A percentile compares a stretch with the other conserved stretches of the same genome.
Evolutionary conservation across 1,140 invertebrate species (phyloP).

Genomic region (Caenorhabditis tropicalis): DNA sequence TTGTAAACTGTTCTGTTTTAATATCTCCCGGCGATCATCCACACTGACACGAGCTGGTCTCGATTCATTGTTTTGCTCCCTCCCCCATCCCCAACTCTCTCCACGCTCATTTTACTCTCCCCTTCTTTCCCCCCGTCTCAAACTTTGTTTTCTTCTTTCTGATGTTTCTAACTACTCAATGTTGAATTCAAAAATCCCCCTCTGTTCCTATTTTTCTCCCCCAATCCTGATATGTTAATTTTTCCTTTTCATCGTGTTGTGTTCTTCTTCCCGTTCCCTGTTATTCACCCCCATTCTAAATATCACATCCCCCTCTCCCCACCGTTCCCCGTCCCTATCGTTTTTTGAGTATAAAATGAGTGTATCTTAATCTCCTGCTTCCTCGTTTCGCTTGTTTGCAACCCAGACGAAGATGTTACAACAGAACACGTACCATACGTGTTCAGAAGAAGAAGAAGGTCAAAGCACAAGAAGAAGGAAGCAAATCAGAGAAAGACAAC

Average conservation of each 20-base stretch:
- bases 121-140: not conserved
- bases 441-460: not conserved
- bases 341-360: conserved; percentile 21
- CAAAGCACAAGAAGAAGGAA: not conserved
- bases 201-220: not conserved
- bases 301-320: not conserved
- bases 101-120: not conserved
- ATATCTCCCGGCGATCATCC: not conserved
- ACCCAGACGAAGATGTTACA: not conserved
- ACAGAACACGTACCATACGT: not conserved
- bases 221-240: too few relatives aligned
- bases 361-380: not conserved
- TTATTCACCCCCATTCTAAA: not conserved
- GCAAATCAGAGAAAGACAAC: not conserved
- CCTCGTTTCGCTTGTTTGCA: not conserved
- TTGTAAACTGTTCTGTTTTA: not conserved
- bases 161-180: not conserved
- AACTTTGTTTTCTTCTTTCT: not conserved
- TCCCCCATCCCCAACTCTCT: not conserved
- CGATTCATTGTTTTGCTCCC: not conserved
- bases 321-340: too few relatives aligned
- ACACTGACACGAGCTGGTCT: conserved; percentile 19
- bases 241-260: not conserved
- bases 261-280: not conserved
- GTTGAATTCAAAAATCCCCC: not conserved